These are phyloP conservation scores for Tetraneura akinire DNA, from an alignment of 1,140 invertebrate species.

Conservation along the genomic window DNA sequence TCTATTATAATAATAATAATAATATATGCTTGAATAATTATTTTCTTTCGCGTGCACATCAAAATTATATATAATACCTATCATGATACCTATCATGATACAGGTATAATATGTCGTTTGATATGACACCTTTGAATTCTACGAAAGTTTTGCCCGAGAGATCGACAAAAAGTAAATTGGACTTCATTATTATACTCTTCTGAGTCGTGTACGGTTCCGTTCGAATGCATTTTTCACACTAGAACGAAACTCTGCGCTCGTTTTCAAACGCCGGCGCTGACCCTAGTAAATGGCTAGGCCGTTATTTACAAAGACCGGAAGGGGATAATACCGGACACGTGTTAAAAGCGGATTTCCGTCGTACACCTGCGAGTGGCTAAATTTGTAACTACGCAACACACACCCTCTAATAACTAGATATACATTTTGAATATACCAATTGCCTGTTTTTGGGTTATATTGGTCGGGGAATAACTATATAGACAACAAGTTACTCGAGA, in stretches of 20 bases:
- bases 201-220: background rate
- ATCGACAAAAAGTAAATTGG: constrained; percentile 18
- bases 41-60: too few species aligned
- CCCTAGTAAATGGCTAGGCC: constrained; percentile 10
- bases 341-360: constrained; percentile 44
- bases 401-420: constrained; percentile 10
- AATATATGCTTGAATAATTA: too few species aligned
- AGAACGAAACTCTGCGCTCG: background rate
- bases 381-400: background rate
- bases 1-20: too few species aligned
- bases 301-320: constrained; percentile 44
- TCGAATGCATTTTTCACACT: constrained; percentile 15
- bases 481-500: too few species aligned
- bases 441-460: background rate
- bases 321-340: constrained; percentile 29
- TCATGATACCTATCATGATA: too few species aligned
- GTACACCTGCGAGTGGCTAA: constrained; percentile 10
- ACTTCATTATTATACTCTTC: background rate
- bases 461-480: background rate
- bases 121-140: background rate
- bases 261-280: constrained; percentile 6
- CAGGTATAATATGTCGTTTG: too few species aligned
- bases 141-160: background rate
- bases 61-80: too few species aligned
- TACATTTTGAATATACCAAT: background rate